A percentile compares a stretch with the other conserved stretches of the same genome.
These are phyloP conservation scores for Nylanderia fulva DNA, from an alignment of 1,140 invertebrate genomes.

Conservation along the genomic window DNA sequence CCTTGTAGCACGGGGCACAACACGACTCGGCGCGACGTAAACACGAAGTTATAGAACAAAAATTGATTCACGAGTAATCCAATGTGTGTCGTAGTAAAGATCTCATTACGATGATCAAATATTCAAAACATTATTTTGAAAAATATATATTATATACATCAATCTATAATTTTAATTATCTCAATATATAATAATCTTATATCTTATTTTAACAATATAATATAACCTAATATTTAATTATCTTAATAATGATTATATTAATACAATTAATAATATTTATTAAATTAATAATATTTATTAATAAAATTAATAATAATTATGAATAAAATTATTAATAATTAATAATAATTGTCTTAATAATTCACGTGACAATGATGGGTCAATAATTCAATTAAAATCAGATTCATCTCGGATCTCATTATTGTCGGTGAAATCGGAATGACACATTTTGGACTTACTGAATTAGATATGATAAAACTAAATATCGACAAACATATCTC, in stretches of 20 bases:
- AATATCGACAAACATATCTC: neutral
- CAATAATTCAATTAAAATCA: neutral
- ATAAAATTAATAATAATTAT: too few relatives aligned
- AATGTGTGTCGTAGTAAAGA: neutral
- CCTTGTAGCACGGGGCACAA: neutral
- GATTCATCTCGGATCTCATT: neutral
- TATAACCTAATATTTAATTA: too few relatives aligned
- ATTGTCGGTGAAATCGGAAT: neutral
- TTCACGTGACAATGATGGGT: neutral
- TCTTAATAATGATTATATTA: too few relatives aligned
- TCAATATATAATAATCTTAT: too few relatives aligned
- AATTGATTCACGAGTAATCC: neutral
- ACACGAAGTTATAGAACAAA: neutral
- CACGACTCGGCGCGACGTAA: neutral
- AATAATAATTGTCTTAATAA: too few relatives aligned
- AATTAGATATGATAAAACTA: neutral
- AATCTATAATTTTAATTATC: too few relatives aligned
- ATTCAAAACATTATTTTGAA: neutral
- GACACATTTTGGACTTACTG: neutral
- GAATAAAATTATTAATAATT: too few relatives aligned
- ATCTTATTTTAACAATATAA: too few relatives aligned
- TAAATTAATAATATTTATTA: too few relatives aligned
- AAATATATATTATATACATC: too few relatives aligned
- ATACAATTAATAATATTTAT: too few relatives aligned
- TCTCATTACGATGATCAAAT: neutral